Evolutionary conservation across 2,113 vertebrate species (phyloP).

Genomic region (Clarias magur): DNA sequence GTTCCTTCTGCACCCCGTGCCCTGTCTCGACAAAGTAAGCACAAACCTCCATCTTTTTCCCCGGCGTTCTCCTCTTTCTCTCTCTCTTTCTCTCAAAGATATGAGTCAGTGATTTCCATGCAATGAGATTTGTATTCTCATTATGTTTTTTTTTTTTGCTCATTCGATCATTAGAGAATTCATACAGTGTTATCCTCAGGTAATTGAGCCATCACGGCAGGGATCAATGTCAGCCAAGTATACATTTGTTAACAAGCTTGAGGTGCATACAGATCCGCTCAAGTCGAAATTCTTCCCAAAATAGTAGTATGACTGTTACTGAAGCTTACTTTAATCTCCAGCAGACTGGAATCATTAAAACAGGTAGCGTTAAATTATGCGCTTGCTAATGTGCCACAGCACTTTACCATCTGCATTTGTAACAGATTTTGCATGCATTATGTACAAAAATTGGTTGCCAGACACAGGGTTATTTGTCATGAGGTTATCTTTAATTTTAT

Average conservation of each 20-base stretch:
- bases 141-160: neutral
- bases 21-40: constrained; percentile 32
- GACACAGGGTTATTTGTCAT: neutral
- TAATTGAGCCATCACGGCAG: neutral
- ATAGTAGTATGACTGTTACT: neutral
- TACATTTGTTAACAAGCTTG: neutral
- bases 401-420: constrained; percentile 4
- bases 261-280: constrained; percentile 1
- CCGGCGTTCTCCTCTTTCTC: neutral
- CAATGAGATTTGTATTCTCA: neutral
- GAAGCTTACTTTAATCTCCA: neutral
- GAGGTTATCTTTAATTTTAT: constrained; percentile 1
- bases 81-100: constrained; percentile 12
- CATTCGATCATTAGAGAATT: neutral
- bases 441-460: neutral
- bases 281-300: neutral
- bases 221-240: neutral
- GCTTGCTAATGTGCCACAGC: neutral
- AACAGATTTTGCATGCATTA: neutral
- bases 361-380: constrained; percentile 26
- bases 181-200: neutral
- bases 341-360: constrained; percentile 13
- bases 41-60: constrained; percentile 20
- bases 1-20: constrained; percentile 18
- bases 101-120: constrained; percentile 10